These are phyloP conservation scores for Atta texana DNA, from an alignment of 1,140 invertebrate species.

Conservation along the genomic window DNA sequence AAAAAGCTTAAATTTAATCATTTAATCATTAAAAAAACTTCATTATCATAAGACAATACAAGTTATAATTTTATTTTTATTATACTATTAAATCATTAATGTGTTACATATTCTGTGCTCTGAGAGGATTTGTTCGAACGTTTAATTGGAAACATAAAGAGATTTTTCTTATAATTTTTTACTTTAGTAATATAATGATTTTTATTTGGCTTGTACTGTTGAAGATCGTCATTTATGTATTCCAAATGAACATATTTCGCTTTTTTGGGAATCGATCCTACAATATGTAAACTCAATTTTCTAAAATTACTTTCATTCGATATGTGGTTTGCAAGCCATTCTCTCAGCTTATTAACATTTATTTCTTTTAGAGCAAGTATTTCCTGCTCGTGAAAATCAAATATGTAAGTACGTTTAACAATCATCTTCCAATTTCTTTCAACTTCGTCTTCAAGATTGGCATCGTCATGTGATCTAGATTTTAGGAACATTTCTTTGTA, in stretches of 20 bases:
- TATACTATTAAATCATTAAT: neutral
- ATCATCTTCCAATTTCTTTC: slow-evolving; percentile 91
- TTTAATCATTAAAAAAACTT: neutral
- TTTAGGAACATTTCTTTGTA: slow-evolving; percentile 90
- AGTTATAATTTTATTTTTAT: slow-evolving; percentile 6
- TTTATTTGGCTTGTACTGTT: neutral
- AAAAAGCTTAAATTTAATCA: too few relatives aligned
- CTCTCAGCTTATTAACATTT: slow-evolving; percentile 86
- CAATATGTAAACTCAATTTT: slow-evolving; percentile 90
- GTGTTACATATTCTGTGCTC: neutral
- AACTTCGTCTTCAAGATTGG: slow-evolving; percentile 91
- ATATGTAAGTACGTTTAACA: slow-evolving; percentile 88
- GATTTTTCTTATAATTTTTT: slow-evolving; percentile 71
- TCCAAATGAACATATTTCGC: slow-evolving; percentile 69
- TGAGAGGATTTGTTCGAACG: neutral
- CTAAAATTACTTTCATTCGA: slow-evolving; percentile 87
- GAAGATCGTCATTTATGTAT: slow-evolving; percentile 55
- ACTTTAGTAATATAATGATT: slow-evolving; percentile 68
- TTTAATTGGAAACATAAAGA: slow-evolving; percentile 80
- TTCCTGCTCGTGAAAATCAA: slow-evolving; percentile 89
- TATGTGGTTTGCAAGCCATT: slow-evolving; percentile 88
- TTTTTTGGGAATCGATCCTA: slow-evolving; percentile 69
- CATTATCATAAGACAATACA: slow-evolving; percentile 11
- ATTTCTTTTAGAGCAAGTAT: slow-evolving; percentile 83
- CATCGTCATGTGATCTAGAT: slow-evolving; percentile 90